Conservation (phyloP, 2,113 vertebrate species). For the Antechinus stuartii region DNA sequence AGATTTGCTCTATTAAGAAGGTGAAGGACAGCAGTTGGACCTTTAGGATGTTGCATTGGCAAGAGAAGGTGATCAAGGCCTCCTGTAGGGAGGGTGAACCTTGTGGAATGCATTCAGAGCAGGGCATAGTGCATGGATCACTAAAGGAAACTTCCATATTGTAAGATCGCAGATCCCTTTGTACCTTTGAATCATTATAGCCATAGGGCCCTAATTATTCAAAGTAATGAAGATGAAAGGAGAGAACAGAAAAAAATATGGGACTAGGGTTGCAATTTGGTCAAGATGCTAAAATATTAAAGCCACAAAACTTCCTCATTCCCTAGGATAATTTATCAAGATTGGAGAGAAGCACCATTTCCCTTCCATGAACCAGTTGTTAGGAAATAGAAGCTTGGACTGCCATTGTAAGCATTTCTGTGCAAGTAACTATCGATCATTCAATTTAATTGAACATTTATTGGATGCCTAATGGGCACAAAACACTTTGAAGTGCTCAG, state of each 20-base stretch:
- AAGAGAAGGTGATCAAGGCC: neutral
- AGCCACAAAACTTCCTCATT: neutral
- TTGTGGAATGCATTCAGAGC: neutral
- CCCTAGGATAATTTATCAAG: conserved; percentile 27
- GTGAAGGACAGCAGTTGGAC: neutral
- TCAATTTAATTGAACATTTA: neutral
- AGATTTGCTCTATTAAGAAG: neutral
- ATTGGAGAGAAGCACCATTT: conserved; percentile 7
- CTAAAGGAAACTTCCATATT: neutral
- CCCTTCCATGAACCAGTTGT: conserved; percentile 24
- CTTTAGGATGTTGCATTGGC: neutral
- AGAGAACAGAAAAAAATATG: neutral
- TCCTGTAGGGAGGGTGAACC: neutral
- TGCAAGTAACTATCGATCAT: conserved; percentile 54
- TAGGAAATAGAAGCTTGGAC: conserved; percentile 25
- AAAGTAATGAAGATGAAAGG: neutral
- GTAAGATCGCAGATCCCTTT: neutral
- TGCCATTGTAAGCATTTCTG: conserved; percentile 45
- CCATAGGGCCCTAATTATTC: neutral
- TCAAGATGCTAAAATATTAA: conserved; percentile 18
- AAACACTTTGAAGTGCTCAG: neutral
- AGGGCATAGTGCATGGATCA: neutral
- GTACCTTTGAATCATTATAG: neutral
- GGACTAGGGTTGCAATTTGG: neutral
- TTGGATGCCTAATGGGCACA: neutral